A percentile compares a stretch with the other conserved stretches of the same genome.
Conservation (phyloP, 2,113 vertebrate genomes). For the Mesitornis unicolor region DNA sequence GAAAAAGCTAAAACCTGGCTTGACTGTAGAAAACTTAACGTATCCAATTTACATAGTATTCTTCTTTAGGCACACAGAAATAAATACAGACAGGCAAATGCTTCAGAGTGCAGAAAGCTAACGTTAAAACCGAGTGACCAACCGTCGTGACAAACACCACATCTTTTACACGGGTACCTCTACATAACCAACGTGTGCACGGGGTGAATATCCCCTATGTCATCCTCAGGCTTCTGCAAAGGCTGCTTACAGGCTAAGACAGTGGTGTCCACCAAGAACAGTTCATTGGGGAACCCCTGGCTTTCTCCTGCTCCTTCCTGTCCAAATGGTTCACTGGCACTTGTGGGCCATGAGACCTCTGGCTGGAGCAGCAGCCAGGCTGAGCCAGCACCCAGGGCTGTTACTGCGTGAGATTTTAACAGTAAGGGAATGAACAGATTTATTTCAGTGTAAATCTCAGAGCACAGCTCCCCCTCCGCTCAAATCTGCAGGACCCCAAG, state of each 20-base stretch:
- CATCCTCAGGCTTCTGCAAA: neutral
- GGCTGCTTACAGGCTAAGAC: neutral
- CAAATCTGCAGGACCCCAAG: neutral
- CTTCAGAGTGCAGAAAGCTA: constrained; percentile 8
- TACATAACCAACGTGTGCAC: too few species aligned
- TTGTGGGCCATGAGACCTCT: neutral
- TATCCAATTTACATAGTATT: constrained; percentile 30
- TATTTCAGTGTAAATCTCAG: rapidly evolving
- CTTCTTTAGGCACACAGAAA: constrained; percentile 55
- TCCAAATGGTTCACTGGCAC: neutral
- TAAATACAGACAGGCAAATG: constrained; percentile 41
- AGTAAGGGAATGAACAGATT: neutral
- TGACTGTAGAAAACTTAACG: constrained; percentile 40
- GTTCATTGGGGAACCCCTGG: neutral
- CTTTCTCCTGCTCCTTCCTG: neutral
- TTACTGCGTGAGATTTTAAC: rapidly evolving
- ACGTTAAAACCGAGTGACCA: neutral
- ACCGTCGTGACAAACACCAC: neutral
- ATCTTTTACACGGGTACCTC: too few species aligned
- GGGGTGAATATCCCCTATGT: neutral
- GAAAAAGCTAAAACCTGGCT: constrained; percentile 41
- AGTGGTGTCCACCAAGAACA: neutral
- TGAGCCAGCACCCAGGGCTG: neutral
- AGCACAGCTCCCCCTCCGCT: neutral
- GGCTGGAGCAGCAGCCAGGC: neutral